Percentiles rank a stretch among this genome's conserved stretches.
These are phyloP conservation scores for Pinctada fucata DNA, from an alignment of 2,888 invertebrate genomes.

Conservation along the genomic window DNA sequence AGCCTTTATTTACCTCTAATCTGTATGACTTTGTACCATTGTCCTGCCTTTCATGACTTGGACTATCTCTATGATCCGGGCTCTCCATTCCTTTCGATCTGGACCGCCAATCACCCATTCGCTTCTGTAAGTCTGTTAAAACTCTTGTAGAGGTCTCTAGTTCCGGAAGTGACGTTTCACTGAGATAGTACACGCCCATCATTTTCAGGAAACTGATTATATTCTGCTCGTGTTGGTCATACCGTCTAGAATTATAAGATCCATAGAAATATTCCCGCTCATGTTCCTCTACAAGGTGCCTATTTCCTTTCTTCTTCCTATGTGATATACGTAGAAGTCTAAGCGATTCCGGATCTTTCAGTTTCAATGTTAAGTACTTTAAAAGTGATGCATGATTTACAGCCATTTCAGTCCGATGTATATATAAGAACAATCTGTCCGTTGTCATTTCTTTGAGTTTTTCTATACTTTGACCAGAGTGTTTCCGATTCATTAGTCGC, in stretches of 20 bases:
- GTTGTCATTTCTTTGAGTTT: slow-evolving; percentile 57
- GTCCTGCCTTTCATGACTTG: not conserved
- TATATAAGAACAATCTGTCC: slow-evolving; percentile 62
- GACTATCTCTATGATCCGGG: slow-evolving; percentile 2
- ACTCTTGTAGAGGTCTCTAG: slow-evolving; percentile 49
- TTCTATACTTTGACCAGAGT: slow-evolving; percentile 49
- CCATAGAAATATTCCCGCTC: slow-evolving; percentile 38
- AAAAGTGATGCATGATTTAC: slow-evolving; percentile 54
- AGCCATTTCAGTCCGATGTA: slow-evolving; percentile 55
- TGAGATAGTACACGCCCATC: slow-evolving; percentile 46
- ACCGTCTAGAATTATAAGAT: slow-evolving; percentile 27
- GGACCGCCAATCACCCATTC: slow-evolving; percentile 47
- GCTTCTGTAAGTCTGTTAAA: slow-evolving; percentile 49
- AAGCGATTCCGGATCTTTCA: slow-evolving; percentile 55
- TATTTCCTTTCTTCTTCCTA: slow-evolving; percentile 42
- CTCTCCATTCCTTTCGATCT: slow-evolving; percentile 36
- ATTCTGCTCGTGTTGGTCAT: slow-evolving; percentile 43
- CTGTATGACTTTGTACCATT: slow-evolving; percentile 8
- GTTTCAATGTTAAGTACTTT: slow-evolving; percentile 63
- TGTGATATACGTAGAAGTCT: slow-evolving; percentile 43
- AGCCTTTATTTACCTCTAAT: slow-evolving; percentile 9
- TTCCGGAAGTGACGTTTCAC: slow-evolving; percentile 45
- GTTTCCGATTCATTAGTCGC: slow-evolving; percentile 59
- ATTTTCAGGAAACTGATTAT: slow-evolving; percentile 52
- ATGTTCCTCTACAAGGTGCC: slow-evolving; percentile 26